These are phyloP conservation scores for Wasmannia auropunctata DNA, from an alignment of 1,140 invertebrate genomes.

Conservation along the genomic window DNA sequence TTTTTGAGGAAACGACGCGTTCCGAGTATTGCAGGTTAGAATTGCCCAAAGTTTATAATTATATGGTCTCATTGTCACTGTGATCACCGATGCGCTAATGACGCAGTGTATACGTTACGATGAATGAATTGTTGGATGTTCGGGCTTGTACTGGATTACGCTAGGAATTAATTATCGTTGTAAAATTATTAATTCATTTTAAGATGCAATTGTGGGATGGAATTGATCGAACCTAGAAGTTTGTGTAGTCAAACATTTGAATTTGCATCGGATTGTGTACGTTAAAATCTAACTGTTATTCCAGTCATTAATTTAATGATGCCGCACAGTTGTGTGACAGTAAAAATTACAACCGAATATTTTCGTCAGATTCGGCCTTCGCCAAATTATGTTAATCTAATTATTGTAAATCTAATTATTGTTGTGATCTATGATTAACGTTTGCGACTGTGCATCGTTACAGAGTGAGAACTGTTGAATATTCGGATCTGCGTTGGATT, in stretches of 20 bases:
- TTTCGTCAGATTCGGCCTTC: no score
- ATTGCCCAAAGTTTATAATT: neutral
- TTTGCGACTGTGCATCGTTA: neutral
- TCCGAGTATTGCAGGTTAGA: conserved; percentile 3
- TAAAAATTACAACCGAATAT: no score
- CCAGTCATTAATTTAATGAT: neutral
- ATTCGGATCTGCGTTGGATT: neutral
- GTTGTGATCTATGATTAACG: neutral
- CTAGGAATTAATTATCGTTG: neutral
- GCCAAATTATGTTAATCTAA: neutral
- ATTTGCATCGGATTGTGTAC: neutral
- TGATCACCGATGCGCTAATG: neutral
- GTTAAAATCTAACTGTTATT: neutral
- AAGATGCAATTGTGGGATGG: no score
- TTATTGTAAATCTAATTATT: no score
- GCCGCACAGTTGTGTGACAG: neutral
- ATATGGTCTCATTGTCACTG: neutral
- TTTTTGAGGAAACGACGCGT: neutral
- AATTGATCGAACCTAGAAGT: no score
- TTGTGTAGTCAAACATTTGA: neutral
- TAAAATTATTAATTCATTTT: neutral
- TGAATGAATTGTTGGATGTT: neutral
- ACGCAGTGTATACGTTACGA: neutral
- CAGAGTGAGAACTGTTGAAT: neutral
- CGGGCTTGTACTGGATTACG: neutral